Conservation (phyloP, 2,888 invertebrate species). For the Enoplolaimus lenunculus region DNA sequence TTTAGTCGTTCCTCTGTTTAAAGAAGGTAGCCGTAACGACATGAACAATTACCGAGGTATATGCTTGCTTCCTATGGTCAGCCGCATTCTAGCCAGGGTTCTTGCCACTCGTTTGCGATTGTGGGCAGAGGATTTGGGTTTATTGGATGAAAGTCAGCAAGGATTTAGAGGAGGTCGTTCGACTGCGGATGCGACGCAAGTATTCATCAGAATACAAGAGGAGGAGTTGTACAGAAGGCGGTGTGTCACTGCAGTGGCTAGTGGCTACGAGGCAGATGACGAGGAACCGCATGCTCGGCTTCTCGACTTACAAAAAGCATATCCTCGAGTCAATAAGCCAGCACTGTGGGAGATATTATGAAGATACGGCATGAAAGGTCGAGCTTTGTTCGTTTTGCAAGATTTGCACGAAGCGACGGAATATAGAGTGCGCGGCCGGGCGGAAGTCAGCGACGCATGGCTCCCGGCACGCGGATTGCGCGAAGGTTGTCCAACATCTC, state of each 20-base stretch:
- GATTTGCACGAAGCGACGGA: too few relatives aligned
- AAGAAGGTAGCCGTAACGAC: neutral
- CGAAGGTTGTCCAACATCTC: too few relatives aligned
- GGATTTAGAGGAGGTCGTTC: neutral
- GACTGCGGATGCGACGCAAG: conserved; percentile 6
- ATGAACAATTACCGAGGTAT: conserved; percentile 5
- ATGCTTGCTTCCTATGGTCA: conserved; percentile 4
- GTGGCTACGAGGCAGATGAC: neutral
- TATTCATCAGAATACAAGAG: conserved; percentile 3
- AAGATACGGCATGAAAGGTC: neutral
- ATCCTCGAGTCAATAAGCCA: conserved; percentile 5
- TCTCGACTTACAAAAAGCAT: conserved; percentile 3
- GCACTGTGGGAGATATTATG: neutral
- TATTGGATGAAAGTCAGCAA: neutral
- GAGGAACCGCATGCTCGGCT: neutral
- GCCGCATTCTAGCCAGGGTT: conserved; percentile 5
- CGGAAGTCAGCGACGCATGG: too few relatives aligned
- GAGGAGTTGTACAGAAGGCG: neutral
- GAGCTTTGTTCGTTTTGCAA: too few relatives aligned
- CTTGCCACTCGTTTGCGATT: neutral
- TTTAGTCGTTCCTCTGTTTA: conserved; percentile 1
- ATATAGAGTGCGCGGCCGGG: too few relatives aligned
- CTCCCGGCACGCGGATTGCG: too few relatives aligned
- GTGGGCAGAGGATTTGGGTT: neutral
- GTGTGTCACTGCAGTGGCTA: neutral